Conservation (phyloP, 2,113 vertebrate species). For the Okapia johnstoni region DNA sequence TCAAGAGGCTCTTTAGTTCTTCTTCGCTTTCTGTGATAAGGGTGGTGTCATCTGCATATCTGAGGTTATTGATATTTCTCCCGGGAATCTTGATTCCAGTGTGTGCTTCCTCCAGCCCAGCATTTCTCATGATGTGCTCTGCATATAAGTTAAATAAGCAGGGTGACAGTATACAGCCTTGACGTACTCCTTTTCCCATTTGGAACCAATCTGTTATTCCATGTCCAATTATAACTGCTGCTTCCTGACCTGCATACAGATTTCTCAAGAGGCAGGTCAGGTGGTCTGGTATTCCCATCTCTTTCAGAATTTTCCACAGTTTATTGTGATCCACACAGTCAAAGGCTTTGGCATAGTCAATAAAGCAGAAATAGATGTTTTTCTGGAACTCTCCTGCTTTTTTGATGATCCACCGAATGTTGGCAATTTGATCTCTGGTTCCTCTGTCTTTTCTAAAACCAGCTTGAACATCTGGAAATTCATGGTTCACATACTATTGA, state of each 20-base stretch:
- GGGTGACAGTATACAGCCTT: not conserved
- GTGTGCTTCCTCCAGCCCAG: not conserved
- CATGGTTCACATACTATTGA: fast-evolving
- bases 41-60: not conserved
- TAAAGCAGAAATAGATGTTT: too few relatives aligned
- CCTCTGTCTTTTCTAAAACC: not conserved
- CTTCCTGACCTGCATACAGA: not conserved
- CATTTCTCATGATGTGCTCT: not conserved
- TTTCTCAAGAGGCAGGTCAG: not conserved
- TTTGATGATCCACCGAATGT: fast-evolving
- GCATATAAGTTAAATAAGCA: not conserved
- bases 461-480: not conserved
- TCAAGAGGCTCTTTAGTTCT: not conserved
- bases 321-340: not conserved
- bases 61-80: not conserved
- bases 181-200: fast-evolving
- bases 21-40: not conserved
- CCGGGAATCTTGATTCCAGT: not conserved
- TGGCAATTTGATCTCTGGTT: not conserved
- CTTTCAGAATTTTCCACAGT: not conserved
- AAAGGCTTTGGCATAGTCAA: not conserved
- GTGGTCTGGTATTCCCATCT: not conserved
- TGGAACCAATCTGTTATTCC: not conserved
- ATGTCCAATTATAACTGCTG: not conserved
- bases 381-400: too few relatives aligned